Conservation (phyloP, 2,797 vertebrate species). For the Gymnodraco acuticeps region DNA sequence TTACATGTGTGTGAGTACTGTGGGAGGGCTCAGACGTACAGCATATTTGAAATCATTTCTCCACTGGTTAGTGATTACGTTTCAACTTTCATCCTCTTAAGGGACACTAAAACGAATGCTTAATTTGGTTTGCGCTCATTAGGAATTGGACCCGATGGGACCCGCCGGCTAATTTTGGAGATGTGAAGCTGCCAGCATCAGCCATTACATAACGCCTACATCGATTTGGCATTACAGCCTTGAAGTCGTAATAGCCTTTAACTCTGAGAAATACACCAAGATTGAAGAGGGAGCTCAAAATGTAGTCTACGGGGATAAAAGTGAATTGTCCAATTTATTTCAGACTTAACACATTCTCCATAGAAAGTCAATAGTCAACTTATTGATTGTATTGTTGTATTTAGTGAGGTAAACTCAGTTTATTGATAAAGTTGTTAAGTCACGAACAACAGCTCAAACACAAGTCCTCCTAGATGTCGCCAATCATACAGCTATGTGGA, state of each 20-base stretch:
- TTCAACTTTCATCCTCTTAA: slow-evolving; percentile 77
- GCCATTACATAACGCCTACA: slow-evolving; percentile 63
- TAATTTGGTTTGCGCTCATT: slow-evolving; percentile 79
- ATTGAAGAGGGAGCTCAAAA: slow-evolving; percentile 58
- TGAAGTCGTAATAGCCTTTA: slow-evolving; percentile 70
- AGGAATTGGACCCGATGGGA: slow-evolving; percentile 70
- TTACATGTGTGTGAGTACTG: slow-evolving; percentile 2
- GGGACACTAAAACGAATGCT: slow-evolving; percentile 74
- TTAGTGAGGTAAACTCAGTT: slow-evolving; percentile 47
- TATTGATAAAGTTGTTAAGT: slow-evolving; percentile 36
- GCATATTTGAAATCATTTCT: slow-evolving; percentile 58
- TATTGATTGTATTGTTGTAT: slow-evolving; percentile 48
- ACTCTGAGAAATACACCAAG: slow-evolving; percentile 52
- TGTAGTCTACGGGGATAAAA: slow-evolving; percentile 37
- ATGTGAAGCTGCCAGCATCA: slow-evolving; percentile 59
- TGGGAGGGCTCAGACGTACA: slow-evolving; percentile 17
- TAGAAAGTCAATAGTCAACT: slow-evolving; percentile 42
- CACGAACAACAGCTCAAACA: not conserved
- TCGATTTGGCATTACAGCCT: slow-evolving; percentile 66
- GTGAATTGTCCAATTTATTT: slow-evolving; percentile 46
- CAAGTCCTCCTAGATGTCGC: not conserved
- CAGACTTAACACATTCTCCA: slow-evolving; percentile 45
- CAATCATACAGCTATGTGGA: slow-evolving; percentile 14
- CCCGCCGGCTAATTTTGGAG: slow-evolving; percentile 60
- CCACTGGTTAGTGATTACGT: slow-evolving; percentile 61